These are phyloP conservation scores for Lutraria rhynchaena DNA, from an alignment of 1,140 invertebrate genomes.

Conservation along the genomic window DNA sequence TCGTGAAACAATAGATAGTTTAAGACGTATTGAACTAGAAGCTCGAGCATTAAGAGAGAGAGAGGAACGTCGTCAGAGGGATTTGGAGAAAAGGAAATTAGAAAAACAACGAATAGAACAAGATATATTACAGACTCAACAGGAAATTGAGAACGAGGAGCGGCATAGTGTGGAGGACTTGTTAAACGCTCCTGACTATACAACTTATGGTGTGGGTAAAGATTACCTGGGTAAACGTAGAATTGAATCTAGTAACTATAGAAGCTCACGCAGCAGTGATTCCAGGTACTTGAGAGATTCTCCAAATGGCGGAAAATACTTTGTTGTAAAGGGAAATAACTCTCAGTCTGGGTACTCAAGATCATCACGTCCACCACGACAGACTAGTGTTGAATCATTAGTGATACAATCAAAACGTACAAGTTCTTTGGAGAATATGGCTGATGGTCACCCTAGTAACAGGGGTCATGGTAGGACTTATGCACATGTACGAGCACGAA, in stretches of 20 bases:
- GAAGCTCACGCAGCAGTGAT: background rate
- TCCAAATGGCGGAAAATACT: constrained; percentile 71
- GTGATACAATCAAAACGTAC: constrained; percentile 59
- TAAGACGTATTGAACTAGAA: constrained; percentile 73
- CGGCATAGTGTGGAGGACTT: constrained; percentile 77
- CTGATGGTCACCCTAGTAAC: constrained; percentile 48
- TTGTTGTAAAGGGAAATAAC: constrained; percentile 70
- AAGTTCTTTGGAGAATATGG: constrained; percentile 69
- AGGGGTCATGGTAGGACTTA: constrained; percentile 1
- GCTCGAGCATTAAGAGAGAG: constrained; percentile 69
- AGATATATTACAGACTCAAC: constrained; percentile 86
- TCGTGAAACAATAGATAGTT: constrained; percentile 69
- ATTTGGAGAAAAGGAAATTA: constrained; percentile 83
- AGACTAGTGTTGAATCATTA: constrained; percentile 60
- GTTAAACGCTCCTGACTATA: constrained; percentile 60
- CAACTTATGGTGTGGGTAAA: constrained; percentile 6
- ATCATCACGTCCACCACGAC: constrained; percentile 27
- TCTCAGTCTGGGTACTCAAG: background rate
- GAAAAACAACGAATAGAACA: constrained; percentile 85
- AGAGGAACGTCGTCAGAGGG: constrained; percentile 72
- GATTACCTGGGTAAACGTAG: constrained; percentile 26
- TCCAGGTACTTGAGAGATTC: constrained; percentile 16
- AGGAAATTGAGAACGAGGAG: constrained; percentile 87
- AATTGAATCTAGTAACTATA: constrained; percentile 5
- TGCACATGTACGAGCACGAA: constrained; percentile 29